These are phyloP conservation scores for Agonopterix alstromeriana DNA, from an alignment of 2,888 invertebrate species.

Conservation along the genomic window DNA sequence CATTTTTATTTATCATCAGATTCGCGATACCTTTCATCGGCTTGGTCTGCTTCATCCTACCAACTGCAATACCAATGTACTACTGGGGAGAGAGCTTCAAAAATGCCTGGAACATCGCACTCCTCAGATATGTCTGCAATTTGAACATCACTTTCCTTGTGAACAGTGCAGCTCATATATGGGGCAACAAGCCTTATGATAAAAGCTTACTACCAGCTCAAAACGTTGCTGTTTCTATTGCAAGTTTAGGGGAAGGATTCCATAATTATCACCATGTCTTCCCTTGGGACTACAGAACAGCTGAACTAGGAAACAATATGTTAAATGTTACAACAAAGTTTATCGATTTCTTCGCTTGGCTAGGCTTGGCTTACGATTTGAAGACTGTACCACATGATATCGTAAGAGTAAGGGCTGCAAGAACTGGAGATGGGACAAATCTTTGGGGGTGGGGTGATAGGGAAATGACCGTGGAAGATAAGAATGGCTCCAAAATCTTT, in stretches of 20 bases:
- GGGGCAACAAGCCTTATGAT: constrained; percentile 64
- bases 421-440: constrained; percentile 31
- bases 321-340: constrained; percentile 30
- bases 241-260: constrained; percentile 38
- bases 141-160: constrained; percentile 77
- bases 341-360: constrained; percentile 37
- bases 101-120: constrained; percentile 44
- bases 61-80: constrained; percentile 62
- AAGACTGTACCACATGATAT: constrained; percentile 26
- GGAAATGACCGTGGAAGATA: not conserved
- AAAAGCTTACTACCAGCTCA: constrained; percentile 29
- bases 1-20: constrained; percentile 26
- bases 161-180: constrained; percentile 79
- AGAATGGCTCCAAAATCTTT: no score
- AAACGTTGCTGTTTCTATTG: constrained; percentile 22
- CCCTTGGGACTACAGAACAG: constrained; percentile 40
- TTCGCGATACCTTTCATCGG: constrained; percentile 79
- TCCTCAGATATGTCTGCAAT: constrained; percentile 72
- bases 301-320: constrained; percentile 31
- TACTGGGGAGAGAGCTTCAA: constrained; percentile 73
- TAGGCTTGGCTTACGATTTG: constrained; percentile 51
- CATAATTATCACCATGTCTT: constrained; percentile 47
- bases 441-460: constrained; percentile 17
- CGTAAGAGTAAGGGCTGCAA: constrained; percentile 16
- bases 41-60: constrained; percentile 64